Evolutionary conservation across 2,888 invertebrate genomes (phyloP).

Genomic region (Drosophila setosimentum): DNA sequence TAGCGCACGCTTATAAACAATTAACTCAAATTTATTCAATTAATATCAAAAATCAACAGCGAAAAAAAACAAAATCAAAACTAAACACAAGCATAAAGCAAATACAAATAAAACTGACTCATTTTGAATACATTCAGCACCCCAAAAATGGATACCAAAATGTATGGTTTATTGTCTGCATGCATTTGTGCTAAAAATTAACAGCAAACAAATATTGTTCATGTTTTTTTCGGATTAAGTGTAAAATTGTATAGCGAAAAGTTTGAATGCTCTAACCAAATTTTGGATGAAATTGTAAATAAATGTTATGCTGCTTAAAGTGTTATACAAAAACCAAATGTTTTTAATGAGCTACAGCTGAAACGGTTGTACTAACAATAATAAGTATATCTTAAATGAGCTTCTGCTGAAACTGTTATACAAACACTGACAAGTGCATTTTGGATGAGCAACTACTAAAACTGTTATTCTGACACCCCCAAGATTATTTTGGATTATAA

Average conservation of each 20-base stretch:
- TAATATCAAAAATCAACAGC: slow-evolving; percentile 34
- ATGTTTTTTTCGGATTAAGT: slow-evolving; percentile 3
- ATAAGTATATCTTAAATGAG: neutral
- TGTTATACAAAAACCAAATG: neutral
- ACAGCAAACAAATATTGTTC: slow-evolving; percentile 36
- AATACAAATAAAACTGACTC: slow-evolving; percentile 38
- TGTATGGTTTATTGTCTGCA: slow-evolving; percentile 12
- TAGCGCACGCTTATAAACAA: slow-evolving; percentile 44
- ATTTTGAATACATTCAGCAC: slow-evolving; percentile 8
- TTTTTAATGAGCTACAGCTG: neutral
- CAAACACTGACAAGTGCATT: neutral
- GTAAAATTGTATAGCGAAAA: slow-evolving; percentile 12
- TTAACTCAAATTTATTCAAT: slow-evolving; percentile 62
- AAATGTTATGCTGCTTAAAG: neutral
- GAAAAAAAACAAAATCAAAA: slow-evolving; percentile 33
- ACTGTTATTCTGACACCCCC: neutral
- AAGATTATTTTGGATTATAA: slow-evolving; percentile 4
- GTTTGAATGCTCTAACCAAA: neutral
- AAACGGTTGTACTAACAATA: neutral
- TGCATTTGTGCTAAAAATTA: slow-evolving; percentile 48
- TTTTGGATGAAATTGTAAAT: neutral
- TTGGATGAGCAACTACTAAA: neutral
- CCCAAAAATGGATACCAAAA: neutral
- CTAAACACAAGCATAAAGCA: slow-evolving; percentile 27
- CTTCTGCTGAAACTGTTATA: neutral